Evolutionary conservation across 2,888 invertebrate genomes (phyloP), one percentile per base, ranked within the genome.

Genomic region (Portevinia maculata): DNA sequence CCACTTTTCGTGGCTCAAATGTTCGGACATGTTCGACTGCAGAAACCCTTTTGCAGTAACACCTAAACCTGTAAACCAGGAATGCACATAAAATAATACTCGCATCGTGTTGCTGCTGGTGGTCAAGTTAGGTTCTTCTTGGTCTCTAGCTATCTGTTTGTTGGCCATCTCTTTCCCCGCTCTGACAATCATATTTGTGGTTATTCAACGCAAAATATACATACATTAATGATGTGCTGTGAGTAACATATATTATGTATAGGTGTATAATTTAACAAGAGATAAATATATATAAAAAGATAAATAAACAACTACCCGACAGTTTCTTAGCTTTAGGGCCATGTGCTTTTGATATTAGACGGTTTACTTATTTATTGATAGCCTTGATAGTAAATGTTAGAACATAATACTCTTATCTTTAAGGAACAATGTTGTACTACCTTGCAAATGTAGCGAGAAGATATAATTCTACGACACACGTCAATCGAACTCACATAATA

Each of bases 31-130:
- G 57, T 71, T 67, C 65, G 71, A 76, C 71, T 78, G 71, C 78
- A 78, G 71, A 41, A 75, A 75, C 64, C 74, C 75, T 70, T 70
- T 81, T 21, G 75, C 64, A 50, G 75, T 64, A 71, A 50, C 59
- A 70, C 75, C 64, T 50, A 70, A 83, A 78, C 71, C 76, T 67
- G 81, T 70, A 83, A 83, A 44, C 50, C 53, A 48, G 55, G 44
- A 71, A 75, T 57, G 64, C 78, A 83, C 78, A 60, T 57, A 71
- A 71, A 78, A 81, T 65, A n/a, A n/a, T n/a, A n/a, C 52, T 65
- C 24, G 24, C 5, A 24, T 24, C 24, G 5, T 57, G 59, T 50
- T 53, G 57, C 70, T 70, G 70, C 57, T 81, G 62, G 53, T 67
- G 28, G 5, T 60, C 28, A 6, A n/a, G 41, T 17, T 9, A 13